Evolutionary conservation across 2,113 vertebrate genomes (phyloP).

Genomic region (Psittacula cyanocephala): DNA sequence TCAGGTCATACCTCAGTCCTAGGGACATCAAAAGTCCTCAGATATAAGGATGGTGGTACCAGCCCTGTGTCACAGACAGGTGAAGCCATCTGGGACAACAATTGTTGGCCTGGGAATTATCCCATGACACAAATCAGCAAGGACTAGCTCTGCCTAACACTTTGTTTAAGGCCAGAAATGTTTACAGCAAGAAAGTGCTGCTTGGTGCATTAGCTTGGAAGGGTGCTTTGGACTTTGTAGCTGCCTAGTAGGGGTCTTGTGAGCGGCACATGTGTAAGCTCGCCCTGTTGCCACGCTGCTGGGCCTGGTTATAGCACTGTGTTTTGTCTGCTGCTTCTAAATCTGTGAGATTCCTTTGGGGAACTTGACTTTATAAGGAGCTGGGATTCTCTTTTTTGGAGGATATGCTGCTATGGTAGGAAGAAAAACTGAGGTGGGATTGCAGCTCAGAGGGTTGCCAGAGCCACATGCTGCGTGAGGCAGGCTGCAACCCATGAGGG

Average conservation of each 20-base stretch:
- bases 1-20: not conserved
- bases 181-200: not conserved
- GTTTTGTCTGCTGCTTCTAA: not conserved
- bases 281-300: fast-evolving
- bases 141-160: not conserved
- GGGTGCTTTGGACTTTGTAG: not conserved
- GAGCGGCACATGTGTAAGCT: not conserved
- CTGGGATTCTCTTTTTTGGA: not conserved
- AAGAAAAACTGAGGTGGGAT: not conserved
- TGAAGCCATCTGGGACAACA: not conserved
- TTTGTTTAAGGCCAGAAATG: not conserved
- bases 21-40: not conserved
- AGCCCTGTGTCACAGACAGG: not conserved
- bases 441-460: not conserved
- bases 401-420: not conserved
- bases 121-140: fast-evolving
- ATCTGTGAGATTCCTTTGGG: not conserved
- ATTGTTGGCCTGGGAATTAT: not conserved
- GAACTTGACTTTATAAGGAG: not conserved
- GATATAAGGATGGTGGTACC: not conserved
- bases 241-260: not conserved
- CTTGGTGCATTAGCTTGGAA: not conserved
- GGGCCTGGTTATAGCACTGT: not conserved
- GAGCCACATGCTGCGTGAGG: not conserved
- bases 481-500: not conserved